Conservation (phyloP, 2,113 vertebrate genomes). For the Hirundichthys speculiger region DNA sequence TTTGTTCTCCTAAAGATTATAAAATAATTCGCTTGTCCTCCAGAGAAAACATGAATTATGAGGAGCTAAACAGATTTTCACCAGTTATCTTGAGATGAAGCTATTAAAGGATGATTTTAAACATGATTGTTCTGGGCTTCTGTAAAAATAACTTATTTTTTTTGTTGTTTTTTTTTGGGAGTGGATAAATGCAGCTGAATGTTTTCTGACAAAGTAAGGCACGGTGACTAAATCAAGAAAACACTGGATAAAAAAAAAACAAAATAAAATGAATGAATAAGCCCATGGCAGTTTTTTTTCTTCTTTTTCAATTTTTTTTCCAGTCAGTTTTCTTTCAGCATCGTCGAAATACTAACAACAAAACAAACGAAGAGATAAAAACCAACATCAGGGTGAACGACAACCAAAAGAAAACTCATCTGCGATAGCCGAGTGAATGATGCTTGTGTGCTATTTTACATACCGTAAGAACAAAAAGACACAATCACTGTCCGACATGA, state of each 20-base stretch:
- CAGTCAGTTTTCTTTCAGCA: constrained; percentile 30
- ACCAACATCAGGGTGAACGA: constrained; percentile 51
- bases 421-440: constrained; percentile 34
- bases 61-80: background rate
- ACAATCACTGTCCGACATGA: constrained; percentile 77
- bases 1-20: no score
- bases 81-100: background rate
- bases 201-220: constrained; percentile 76
- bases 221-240: constrained; percentile 71
- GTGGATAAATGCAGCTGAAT: constrained; percentile 34
- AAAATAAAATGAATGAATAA: constrained; percentile 19
- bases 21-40: background rate
- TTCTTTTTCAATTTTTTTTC: constrained; percentile 8
- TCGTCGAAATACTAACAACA: constrained; percentile 44
- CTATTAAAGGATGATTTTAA: background rate
- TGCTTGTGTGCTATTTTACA: constrained; percentile 77
- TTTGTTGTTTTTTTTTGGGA: background rate
- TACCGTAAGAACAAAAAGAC: constrained; percentile 71
- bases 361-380: constrained; percentile 62
- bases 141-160: background rate
- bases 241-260: constrained; percentile 30
- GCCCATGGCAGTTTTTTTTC: background rate
- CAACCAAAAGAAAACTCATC: constrained; percentile 51
- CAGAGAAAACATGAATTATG: background rate
- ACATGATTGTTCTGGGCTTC: background rate